Conservation (phyloP, 2,888 invertebrate species). For the Drosophila diplacantha region DNA sequence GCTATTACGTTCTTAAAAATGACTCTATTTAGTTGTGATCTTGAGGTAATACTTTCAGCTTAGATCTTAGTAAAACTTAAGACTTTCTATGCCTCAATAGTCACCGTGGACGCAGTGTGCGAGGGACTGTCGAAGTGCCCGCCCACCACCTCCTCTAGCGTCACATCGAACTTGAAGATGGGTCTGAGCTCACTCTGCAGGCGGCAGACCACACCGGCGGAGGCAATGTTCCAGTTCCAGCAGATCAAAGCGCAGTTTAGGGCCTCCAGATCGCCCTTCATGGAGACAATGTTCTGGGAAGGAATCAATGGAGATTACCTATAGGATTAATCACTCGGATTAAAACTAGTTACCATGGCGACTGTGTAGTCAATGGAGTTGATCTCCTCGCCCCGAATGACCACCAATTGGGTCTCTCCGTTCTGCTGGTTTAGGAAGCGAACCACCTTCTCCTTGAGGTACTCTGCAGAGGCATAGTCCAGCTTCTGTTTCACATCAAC, state of each 20-base stretch:
- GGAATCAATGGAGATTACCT: neutral
- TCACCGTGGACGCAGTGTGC: conserved; percentile 59
- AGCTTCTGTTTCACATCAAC: conserved; percentile 86
- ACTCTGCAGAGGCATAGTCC: conserved; percentile 89
- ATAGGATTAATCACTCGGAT: neutral
- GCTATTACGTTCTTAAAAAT: conserved; percentile 11
- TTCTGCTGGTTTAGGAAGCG: conserved; percentile 84
- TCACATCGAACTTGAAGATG: conserved; percentile 67
- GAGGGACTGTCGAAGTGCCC: conserved; percentile 77
- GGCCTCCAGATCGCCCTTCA: conserved; percentile 79
- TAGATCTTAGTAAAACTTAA: conserved; percentile 7
- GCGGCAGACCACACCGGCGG: conserved; percentile 75
- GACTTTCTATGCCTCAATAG: conserved; percentile 45
- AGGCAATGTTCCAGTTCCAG: conserved; percentile 78
- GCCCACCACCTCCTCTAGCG: conserved; percentile 63
- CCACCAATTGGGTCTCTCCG: conserved; percentile 81
- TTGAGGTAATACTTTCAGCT: conserved; percentile 41
- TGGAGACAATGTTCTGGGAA: conserved; percentile 79
- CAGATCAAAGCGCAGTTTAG: conserved; percentile 79
- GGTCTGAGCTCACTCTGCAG: conserved; percentile 60
- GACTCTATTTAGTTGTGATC: conserved; percentile 20
- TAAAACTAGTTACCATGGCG: conserved; percentile 79
- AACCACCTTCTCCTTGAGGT: conserved; percentile 83
- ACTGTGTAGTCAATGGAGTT: conserved; percentile 82
- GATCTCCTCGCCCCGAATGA: conserved; percentile 84